Evolutionary conservation across 2,797 vertebrate genomes (phyloP).

Genomic region (Antrozous pallidus): DNA sequence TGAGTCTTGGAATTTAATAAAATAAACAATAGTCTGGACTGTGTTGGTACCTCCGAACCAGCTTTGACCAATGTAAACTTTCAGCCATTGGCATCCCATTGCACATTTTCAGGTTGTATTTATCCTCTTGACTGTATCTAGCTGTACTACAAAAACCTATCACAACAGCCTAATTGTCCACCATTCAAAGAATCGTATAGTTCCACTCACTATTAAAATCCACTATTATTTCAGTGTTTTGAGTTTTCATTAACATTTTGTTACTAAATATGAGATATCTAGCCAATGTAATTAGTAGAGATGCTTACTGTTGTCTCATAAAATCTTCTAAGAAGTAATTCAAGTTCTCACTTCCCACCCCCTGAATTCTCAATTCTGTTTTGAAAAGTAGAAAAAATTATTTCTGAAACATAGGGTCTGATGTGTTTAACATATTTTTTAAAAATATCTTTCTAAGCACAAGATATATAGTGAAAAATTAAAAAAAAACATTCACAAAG

Average conservation of each 20-base stretch:
- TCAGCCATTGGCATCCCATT: not conserved
- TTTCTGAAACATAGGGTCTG: conserved; percentile 23
- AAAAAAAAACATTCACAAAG: conserved; percentile 67
- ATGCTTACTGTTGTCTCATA: conserved; percentile 15
- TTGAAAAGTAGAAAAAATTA: conserved; percentile 51
- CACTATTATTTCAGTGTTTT: conserved; percentile 26
- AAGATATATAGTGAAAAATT: conserved; percentile 45
- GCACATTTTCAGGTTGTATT: not conserved
- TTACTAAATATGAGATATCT: conserved; percentile 45
- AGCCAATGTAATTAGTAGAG: not conserved
- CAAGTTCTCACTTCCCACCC: not conserved
- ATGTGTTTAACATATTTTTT: conserved; percentile 33
- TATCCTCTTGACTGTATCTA: not conserved
- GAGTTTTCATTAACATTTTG: conserved; percentile 40
- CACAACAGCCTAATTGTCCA: not conserved
- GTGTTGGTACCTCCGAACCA: not conserved
- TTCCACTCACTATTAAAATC: not conserved
- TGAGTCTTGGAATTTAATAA: not conserved
- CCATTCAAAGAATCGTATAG: not conserved
- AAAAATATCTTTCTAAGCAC: not conserved
- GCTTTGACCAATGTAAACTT: not conserved
- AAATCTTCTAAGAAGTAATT: not conserved
- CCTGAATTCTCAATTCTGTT: not conserved
- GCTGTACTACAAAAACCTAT: not conserved
- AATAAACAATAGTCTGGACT: not conserved